These are phyloP conservation scores for Microtus oregoni DNA, from an alignment of 2,113 vertebrate genomes.

Conservation along the genomic window DNA sequence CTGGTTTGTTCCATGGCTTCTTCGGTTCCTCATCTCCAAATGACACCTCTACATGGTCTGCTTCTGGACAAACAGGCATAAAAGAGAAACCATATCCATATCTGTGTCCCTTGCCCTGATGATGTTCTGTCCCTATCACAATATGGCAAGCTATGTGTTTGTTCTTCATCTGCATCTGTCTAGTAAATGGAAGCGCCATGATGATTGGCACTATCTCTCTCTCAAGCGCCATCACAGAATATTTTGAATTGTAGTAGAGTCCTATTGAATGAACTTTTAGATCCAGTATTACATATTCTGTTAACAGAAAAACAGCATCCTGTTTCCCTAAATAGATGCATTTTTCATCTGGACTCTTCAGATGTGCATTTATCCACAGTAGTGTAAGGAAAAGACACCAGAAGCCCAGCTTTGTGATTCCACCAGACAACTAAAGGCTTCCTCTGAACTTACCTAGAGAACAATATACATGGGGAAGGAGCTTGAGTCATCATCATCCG, in stretches of 20 bases:
- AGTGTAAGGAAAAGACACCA: neutral
- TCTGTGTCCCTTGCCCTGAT: too few species aligned
- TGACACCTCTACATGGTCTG: neutral
- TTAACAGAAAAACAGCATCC: neutral
- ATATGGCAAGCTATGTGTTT: neutral
- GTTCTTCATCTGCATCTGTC: neutral
- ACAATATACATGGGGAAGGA: neutral
- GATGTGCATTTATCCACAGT: neutral
- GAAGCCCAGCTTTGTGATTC: neutral
- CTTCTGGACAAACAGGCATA: neutral
- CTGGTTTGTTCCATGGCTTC: neutral
- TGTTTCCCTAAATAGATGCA: neutral
- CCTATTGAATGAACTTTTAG: neutral
- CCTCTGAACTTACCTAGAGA: neutral
- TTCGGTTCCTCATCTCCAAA: neutral
- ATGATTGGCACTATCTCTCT: neutral
- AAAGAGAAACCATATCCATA: neutral
- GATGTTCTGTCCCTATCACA: neutral
- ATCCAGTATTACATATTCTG: neutral
- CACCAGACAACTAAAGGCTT: neutral
- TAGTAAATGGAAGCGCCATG: neutral
- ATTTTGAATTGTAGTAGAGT: neutral
- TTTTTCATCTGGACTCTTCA: neutral
- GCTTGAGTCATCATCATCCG: conserved; percentile 40
- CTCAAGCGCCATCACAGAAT: neutral